These are phyloP conservation scores for Corvus moneduloides DNA, from an alignment of 2,113 vertebrate genomes.

Conservation along the genomic window DNA sequence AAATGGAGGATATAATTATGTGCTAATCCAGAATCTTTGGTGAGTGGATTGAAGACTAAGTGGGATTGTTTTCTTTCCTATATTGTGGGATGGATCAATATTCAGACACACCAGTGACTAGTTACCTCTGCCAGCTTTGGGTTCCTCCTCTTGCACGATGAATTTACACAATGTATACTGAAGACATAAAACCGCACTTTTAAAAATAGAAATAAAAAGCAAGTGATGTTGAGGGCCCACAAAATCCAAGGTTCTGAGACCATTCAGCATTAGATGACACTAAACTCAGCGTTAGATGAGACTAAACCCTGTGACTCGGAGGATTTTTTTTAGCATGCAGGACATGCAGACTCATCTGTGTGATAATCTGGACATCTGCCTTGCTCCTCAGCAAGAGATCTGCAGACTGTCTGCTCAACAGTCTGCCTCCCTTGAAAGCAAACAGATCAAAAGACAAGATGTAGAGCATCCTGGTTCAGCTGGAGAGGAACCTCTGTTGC, in stretches of 20 bases:
- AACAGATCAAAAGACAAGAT: not conserved
- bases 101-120: not conserved
- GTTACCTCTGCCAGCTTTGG: not conserved
- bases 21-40: not conserved
- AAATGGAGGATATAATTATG: not conserved
- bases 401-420: not conserved
- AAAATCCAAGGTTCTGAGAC: not conserved
- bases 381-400: not conserved
- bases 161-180: not conserved
- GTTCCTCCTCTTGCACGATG: not conserved
- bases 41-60: not conserved
- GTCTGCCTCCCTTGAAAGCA: not conserved
- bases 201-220: not conserved
- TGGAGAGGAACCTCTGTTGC: not conserved
- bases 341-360: not conserved
- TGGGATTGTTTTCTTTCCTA: not conserved
- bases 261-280: not conserved
- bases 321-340: not conserved
- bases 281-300: not conserved
- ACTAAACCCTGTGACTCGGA: not conserved
- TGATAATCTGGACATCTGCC: not conserved
- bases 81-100: not conserved
- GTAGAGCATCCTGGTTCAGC: not conserved
- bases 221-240: not conserved
- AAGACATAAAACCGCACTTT: not conserved